A percentile compares a stretch with the other conserved stretches of the same genome.
Evolutionary conservation across 2,113 vertebrate species (phyloP).

Genomic region (Neofelis nebulosa): DNA sequence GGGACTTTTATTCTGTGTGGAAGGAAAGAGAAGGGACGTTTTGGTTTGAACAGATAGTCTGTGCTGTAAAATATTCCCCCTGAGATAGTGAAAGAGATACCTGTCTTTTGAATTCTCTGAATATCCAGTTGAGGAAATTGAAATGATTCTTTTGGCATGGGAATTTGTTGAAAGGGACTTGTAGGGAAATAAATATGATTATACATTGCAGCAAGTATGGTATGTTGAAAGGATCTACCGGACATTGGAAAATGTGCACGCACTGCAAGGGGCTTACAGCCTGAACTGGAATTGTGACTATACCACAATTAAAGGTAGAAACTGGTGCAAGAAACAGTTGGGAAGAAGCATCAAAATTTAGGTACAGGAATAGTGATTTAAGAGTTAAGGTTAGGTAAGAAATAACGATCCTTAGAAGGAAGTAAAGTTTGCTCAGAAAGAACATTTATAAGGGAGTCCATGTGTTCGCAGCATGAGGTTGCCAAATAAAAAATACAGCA

Average conservation of each 20-base stretch:
- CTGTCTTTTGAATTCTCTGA: neutral
- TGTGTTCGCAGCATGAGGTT: neutral
- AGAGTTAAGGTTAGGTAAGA: neutral
- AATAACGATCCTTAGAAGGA: neutral
- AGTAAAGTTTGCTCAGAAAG: neutral
- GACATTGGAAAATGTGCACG: too few relatives aligned
- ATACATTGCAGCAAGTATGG: too few relatives aligned
- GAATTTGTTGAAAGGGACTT: neutral
- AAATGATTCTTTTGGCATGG: neutral
- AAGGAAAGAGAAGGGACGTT: neutral
- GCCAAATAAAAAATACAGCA: neutral
- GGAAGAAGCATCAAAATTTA: neutral
- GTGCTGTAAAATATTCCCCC: neutral
- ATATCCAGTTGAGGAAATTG: neutral
- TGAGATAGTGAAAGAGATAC: neutral
- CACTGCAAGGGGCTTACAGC: neutral
- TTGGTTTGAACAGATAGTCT: neutral
- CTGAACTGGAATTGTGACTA: too few relatives aligned
- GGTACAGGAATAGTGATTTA: neutral
- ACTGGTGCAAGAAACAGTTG: neutral
- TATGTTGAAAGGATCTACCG: neutral
- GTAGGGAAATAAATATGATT: neutral
- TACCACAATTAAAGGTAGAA: neutral
- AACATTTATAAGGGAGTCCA: neutral
- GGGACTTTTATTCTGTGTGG: neutral